These are phyloP conservation scores for Tricholaema leucomelas DNA, from an alignment of 2,113 vertebrate species.

Conservation along the genomic window DNA sequence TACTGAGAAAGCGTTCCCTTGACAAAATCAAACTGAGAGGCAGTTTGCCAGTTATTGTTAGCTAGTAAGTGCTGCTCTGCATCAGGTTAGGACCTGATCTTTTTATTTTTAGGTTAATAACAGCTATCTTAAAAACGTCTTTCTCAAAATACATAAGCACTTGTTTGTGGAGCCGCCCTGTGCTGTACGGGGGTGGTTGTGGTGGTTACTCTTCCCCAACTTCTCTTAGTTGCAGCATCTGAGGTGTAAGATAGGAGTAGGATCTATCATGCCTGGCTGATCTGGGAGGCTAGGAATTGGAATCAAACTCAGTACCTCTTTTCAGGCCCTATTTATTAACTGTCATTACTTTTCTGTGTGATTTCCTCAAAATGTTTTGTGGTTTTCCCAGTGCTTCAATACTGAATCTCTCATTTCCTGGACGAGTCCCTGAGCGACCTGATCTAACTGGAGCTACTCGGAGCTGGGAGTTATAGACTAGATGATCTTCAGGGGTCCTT, in stretches of 20 bases:
- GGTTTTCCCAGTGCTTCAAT: background rate
- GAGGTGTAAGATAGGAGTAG: background rate
- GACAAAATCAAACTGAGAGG: background rate
- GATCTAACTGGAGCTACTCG: background rate
- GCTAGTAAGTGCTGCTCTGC: background rate
- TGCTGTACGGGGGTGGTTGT: background rate
- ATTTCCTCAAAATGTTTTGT: background rate
- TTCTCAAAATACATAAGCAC: background rate
- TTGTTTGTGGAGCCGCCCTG: background rate
- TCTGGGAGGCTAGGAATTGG: background rate
- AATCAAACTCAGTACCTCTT: background rate
- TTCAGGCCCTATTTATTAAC: background rate
- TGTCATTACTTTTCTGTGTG: background rate
- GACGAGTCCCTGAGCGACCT: background rate
- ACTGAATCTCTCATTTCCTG: slow-evolving; percentile 8
- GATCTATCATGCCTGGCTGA: background rate
- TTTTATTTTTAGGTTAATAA: background rate
- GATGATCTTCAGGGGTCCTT: background rate
- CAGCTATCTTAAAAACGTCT: background rate
- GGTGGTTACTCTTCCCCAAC: fast-evolving
- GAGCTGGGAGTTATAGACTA: background rate
- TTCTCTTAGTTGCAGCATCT: background rate
- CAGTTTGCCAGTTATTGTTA: background rate
- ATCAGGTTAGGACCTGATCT: background rate
- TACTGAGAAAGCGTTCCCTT: background rate